Percentiles rank a stretch among this genome's conserved stretches.
Conservation (phyloP, 2,888 invertebrate genomes). For the Chrysolina americana region DNA sequence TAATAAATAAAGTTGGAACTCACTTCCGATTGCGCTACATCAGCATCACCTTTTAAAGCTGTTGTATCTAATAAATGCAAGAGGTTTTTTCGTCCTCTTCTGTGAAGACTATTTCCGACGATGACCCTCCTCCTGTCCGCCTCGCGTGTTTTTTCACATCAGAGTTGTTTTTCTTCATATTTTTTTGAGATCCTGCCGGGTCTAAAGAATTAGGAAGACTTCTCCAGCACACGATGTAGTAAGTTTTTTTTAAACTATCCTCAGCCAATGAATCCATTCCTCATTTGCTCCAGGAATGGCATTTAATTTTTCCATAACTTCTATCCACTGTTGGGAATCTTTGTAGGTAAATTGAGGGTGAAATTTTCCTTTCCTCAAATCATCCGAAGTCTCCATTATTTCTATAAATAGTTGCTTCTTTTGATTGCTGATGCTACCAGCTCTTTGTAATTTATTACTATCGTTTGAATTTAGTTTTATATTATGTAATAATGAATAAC, state of each 20-base stretch:
- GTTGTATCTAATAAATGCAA: slow-evolving; percentile 7
- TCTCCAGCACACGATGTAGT: background rate
- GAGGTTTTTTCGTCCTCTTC: slow-evolving; percentile 21
- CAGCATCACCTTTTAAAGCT: slow-evolving; percentile 10
- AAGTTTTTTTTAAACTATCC: slow-evolving; percentile 19
- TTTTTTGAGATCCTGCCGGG: too few relatives aligned
- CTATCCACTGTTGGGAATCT: slow-evolving; percentile 23
- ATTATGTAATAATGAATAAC: too few relatives aligned
- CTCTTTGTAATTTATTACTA: slow-evolving; percentile 8
- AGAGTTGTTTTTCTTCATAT: background rate
- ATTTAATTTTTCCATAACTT: slow-evolving; percentile 21
- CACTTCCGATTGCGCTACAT: slow-evolving; percentile 6
- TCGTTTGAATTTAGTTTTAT: background rate
- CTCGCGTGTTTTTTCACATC: slow-evolving; percentile 11
- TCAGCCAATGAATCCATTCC: slow-evolving; percentile 32
- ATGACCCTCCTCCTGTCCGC: slow-evolving; percentile 21
- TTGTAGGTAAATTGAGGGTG: background rate
- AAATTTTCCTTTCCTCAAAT: slow-evolving; percentile 11
- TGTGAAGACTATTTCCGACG: slow-evolving; percentile 9
- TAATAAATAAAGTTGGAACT: slow-evolving; percentile 4
- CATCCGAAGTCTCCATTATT: background rate
- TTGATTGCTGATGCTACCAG: slow-evolving; percentile 4
- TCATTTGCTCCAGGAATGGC: slow-evolving; percentile 27
- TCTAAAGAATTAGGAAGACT: slow-evolving; percentile 5
- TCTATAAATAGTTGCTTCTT: slow-evolving; percentile 17